Evolutionary conservation across 53 echinoderm and acorn worm species (phyloP).

Genomic region (Patiria pectinifera): DNA sequence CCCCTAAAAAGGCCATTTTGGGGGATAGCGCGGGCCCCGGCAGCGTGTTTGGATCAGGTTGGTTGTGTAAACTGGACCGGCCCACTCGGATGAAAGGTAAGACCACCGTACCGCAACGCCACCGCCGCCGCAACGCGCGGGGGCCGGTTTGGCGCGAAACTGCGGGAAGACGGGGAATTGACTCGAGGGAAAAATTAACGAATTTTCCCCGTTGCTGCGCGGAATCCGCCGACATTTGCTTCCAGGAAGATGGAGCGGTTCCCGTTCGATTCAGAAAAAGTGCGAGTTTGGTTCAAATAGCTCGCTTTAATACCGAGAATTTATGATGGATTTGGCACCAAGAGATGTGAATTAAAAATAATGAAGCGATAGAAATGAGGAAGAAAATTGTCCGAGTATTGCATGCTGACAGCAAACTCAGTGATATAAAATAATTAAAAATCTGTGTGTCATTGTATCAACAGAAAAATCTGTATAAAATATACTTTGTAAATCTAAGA

Average conservation of each 20-base stretch:
- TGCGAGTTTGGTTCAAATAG: not conserved
- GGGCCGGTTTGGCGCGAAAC: not conserved
- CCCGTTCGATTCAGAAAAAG: not conserved
- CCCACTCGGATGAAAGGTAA: constrained; percentile 49
- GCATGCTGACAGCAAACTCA: too few species aligned
- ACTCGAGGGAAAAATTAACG: constrained; percentile 34
- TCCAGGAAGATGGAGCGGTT: constrained; percentile 2
- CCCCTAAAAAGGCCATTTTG: constrained; percentile 20
- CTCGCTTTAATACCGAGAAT: not conserved
- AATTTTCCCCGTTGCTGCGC: constrained; percentile 12
- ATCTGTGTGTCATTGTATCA: too few species aligned
- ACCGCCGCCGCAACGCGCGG: not conserved
- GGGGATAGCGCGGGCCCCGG: constrained; percentile 14
- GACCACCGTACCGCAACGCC: not conserved
- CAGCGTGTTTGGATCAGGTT: constrained; percentile 26
- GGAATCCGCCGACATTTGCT: not conserved
- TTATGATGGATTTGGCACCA: not conserved
- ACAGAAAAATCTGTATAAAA: too few species aligned
- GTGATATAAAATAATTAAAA: too few species aligned
- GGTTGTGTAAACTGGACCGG: constrained; percentile 40
- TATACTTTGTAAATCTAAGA: too few species aligned
- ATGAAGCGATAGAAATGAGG: not conserved
- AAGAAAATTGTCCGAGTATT: too few species aligned
- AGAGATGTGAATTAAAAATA: not conserved
- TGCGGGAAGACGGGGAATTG: constrained; percentile 1